A percentile compares a stretch with the other conserved stretches of the same genome.
These are phyloP conservation scores for Sebastiscus tertius DNA, from an alignment of 2,797 vertebrate species.

Conservation along the genomic window DNA sequence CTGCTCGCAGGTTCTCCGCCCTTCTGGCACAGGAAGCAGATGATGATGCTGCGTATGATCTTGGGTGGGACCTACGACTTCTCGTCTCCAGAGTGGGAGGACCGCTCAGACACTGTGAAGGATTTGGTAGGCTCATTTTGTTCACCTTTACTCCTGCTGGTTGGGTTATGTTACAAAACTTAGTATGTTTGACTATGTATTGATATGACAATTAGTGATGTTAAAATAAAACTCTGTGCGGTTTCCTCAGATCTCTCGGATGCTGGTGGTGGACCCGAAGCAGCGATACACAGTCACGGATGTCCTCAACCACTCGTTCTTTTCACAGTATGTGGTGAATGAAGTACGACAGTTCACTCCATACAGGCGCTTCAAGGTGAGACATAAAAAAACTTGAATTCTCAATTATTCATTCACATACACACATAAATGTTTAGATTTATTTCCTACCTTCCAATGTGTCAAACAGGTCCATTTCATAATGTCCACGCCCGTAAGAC, in stretches of 20 bases:
- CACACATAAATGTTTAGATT: neutral
- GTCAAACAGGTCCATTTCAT: neutral
- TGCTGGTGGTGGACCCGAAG: slow-evolving; percentile 91
- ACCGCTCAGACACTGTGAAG: slow-evolving; percentile 95
- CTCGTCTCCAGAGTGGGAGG: slow-evolving; percentile 94
- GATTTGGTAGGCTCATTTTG: slow-evolving; percentile 87
- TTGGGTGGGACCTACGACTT: slow-evolving; percentile 91
- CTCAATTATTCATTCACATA: neutral
- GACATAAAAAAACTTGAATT: neutral
- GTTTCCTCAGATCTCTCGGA: slow-evolving; percentile 88
- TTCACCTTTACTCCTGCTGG: neutral
- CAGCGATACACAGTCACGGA: slow-evolving; percentile 87
- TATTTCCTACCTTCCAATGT: neutral
- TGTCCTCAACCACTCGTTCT: slow-evolving; percentile 93
- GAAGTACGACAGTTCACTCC: slow-evolving; percentile 96
- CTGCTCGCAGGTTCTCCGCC: slow-evolving; percentile 95
- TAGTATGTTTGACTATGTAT: neutral
- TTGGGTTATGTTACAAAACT: neutral
- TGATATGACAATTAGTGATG: neutral
- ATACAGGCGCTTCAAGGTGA: slow-evolving; percentile 93
- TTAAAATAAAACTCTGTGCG: neutral
- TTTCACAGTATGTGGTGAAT: slow-evolving; percentile 92
- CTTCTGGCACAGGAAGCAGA: slow-evolving; percentile 99
- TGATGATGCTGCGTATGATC: slow-evolving; percentile 98
- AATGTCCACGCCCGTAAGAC: accelerated